Conservation (phyloP, 2,113 vertebrate species). For the Vireo altiloquus region DNA sequence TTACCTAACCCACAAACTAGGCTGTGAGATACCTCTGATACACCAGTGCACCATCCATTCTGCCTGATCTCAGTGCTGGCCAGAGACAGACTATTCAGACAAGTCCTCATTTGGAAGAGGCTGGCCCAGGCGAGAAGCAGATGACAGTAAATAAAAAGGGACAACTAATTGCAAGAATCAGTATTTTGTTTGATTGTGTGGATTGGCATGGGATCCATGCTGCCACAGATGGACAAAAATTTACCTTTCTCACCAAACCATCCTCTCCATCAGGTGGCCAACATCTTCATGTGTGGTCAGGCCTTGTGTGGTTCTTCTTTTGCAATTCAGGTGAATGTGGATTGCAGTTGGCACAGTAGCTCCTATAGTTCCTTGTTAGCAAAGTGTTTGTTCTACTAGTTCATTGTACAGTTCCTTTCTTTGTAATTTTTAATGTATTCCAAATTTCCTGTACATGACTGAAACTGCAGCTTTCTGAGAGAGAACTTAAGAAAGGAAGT, state of each 20-base stretch:
- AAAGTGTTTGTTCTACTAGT: background rate
- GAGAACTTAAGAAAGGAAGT: background rate
- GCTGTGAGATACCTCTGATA: background rate
- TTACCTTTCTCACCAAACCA: background rate
- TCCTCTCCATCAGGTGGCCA: background rate
- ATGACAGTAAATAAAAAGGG: background rate
- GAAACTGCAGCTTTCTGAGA: background rate
- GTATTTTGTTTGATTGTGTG: background rate
- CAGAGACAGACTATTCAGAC: background rate
- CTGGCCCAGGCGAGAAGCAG: background rate
- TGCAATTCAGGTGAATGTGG: background rate
- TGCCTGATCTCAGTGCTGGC: background rate
- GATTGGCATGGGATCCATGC: rapidly evolving
- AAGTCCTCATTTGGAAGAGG: background rate
- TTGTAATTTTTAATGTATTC: background rate
- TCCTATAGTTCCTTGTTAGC: background rate
- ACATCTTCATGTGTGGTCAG: rapidly evolving
- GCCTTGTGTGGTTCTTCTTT: background rate
- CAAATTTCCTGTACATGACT: background rate
- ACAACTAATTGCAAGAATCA: background rate
- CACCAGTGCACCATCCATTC: background rate
- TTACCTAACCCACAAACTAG: background rate
- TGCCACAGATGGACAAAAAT: background rate
- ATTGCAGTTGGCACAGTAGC: background rate
- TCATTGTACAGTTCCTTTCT: background rate